These are phyloP conservation scores for Ypsolopha sequella DNA, from an alignment of 2,888 invertebrate species.

Conservation along the genomic window DNA sequence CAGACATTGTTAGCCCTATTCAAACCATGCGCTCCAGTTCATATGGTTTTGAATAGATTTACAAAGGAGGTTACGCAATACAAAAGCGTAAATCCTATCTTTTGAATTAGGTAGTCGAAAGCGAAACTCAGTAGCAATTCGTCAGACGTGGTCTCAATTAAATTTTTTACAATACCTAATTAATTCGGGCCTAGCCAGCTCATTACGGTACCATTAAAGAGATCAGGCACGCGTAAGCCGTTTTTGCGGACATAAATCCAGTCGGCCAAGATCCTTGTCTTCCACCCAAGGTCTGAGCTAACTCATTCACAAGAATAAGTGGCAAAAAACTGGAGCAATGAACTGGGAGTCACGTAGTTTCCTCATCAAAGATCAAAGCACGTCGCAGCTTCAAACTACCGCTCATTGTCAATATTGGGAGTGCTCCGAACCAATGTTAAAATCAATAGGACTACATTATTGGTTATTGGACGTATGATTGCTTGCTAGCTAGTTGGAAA, in stretches of 20 bases:
- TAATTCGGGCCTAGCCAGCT: constrained; percentile 9
- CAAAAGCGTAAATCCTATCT: background rate
- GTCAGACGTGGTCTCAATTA: background rate
- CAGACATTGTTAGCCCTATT: background rate
- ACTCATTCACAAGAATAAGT: constrained; percentile 62
- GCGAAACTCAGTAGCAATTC: background rate
- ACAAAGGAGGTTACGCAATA: background rate
- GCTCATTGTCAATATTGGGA: constrained; percentile 67
- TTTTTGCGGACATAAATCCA: constrained; percentile 48
- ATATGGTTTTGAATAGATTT: background rate
- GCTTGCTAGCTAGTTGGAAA: constrained; percentile 18
- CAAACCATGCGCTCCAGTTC: background rate
- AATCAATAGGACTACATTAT: constrained; percentile 58
- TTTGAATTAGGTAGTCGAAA: background rate
- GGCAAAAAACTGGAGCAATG: constrained; percentile 66
- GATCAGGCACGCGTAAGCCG: constrained; percentile 14
- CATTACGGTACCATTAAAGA: constrained; percentile 18
- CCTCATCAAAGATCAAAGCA: constrained; percentile 55
- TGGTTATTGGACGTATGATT: constrained; percentile 48
- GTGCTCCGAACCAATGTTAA: constrained; percentile 51
- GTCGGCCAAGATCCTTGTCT: constrained; percentile 38
- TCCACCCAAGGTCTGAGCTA: constrained; percentile 44
- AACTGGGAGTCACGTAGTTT: constrained; percentile 59
- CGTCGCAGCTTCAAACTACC: constrained; percentile 65
- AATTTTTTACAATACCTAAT: background rate